Evolutionary conservation across 1,140 invertebrate genomes (phyloP).

Genomic region (Halyomorpha halys): DNA sequence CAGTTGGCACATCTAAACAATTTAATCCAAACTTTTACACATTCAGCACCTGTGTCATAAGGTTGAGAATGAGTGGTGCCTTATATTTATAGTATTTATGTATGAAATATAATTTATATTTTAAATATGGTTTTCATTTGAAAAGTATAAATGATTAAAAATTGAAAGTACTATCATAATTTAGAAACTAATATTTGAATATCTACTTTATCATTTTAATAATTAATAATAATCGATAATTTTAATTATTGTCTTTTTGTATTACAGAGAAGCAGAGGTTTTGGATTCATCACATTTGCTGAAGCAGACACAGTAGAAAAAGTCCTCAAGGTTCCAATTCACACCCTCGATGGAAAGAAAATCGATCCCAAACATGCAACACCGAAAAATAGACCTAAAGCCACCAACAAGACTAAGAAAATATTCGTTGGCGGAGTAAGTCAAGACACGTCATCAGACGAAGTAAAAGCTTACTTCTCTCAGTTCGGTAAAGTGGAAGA

Average conservation of each 20-base stretch:
- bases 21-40: no score
- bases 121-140: no score
- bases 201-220: no score
- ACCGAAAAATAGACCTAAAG: constrained; percentile 76
- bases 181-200: no score
- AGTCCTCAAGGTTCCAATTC: constrained; percentile 77
- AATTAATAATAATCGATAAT: not conserved
- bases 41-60: no score
- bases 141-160: no score
- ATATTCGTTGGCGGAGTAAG: constrained; percentile 86
- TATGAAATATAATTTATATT: no score
- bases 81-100: no score
- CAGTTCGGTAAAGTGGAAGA: constrained; percentile 87
- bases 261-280: constrained; percentile 80
- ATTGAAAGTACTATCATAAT: no score
- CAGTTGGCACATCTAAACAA: no score
- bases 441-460: constrained; percentile 81
- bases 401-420: constrained; percentile 78
- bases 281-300: constrained; percentile 87
- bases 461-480: constrained; percentile 82
- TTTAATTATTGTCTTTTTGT: constrained; percentile 18
- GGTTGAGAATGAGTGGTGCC: no score
- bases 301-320: constrained; percentile 80
- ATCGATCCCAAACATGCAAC: constrained; percentile 89
- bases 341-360: constrained; percentile 88